These are phyloP conservation scores for Amyelois transitella DNA, from an alignment of 1,140 invertebrate genomes.

Conservation along the genomic window DNA sequence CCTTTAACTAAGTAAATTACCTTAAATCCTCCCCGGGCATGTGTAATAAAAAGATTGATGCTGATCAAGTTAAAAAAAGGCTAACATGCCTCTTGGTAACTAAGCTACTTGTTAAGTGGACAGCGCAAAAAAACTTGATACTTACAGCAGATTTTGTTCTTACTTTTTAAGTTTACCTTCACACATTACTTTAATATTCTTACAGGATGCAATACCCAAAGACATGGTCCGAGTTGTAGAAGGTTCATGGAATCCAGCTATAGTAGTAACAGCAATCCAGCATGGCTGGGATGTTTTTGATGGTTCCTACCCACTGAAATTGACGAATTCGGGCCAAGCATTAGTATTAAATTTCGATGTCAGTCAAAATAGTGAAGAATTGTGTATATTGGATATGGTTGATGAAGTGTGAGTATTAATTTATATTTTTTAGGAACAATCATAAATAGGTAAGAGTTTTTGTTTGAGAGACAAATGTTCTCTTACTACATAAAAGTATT, in stretches of 20 bases:
- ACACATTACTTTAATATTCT: conserved; percentile 2
- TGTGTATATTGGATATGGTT: conserved; percentile 61
- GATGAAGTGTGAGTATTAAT: conserved; percentile 37
- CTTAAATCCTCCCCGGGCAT: no score
- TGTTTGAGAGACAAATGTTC: no score
- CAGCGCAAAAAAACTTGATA: no score
- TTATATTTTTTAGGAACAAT: neutral
- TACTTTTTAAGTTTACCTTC: neutral
- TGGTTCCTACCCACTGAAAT: conserved; percentile 46
- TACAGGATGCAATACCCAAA: conserved; percentile 44
- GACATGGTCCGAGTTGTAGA: conserved; percentile 52
- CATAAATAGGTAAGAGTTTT: no score
- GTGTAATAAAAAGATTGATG: no score
- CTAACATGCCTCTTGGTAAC: no score
- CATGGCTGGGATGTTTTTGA: conserved; percentile 59
- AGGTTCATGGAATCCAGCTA: conserved; percentile 69
- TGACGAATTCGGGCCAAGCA: conserved; percentile 46
- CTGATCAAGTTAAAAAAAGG: no score
- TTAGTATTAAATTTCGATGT: conserved; percentile 67
- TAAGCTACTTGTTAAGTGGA: no score
- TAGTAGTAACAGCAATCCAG: conserved; percentile 45
- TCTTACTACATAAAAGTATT: no score
- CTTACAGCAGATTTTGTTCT: no score
- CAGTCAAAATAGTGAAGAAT: conserved; percentile 77
- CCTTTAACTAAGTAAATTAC: neutral